These are phyloP conservation scores for Pollenia amentaria DNA, from an alignment of 2,888 invertebrate genomes.

Conservation along the genomic window DNA sequence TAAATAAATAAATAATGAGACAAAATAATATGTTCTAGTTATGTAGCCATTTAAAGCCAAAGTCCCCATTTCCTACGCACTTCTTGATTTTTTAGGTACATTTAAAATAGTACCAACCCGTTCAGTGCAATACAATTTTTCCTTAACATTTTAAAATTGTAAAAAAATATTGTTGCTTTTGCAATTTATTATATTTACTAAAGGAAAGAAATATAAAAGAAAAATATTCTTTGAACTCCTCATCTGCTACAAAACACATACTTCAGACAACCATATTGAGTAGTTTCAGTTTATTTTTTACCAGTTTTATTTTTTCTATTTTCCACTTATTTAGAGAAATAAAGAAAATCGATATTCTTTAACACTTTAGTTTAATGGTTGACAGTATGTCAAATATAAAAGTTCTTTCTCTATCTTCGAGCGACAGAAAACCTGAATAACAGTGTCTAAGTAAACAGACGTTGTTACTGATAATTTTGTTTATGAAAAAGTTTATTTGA, in stretches of 20 bases:
- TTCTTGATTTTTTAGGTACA: no score
- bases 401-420: not conserved
- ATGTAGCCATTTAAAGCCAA: no score
- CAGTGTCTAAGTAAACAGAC: constrained; percentile 4
- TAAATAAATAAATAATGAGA: no score
- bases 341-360: constrained; percentile 55
- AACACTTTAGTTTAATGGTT: constrained; percentile 46
- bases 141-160: not conserved
- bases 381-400: constrained; percentile 50
- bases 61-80: no score
- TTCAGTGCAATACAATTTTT: not conserved
- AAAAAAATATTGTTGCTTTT: constrained; percentile 36
- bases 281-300: constrained; percentile 25
- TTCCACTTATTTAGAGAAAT: constrained; percentile 12
- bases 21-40: no score
- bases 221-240: not conserved
- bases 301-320: not conserved
- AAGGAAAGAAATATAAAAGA: not conserved
- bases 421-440: constrained; percentile 4
- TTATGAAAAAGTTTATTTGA: constrained; percentile 23
- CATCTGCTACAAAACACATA: not conserved
- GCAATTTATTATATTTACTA: constrained; percentile 14
- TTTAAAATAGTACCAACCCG: not conserved
- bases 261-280: constrained; percentile 21
- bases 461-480: constrained; percentile 24